Percentiles rank a stretch among this genome's conserved stretches.
These are phyloP conservation scores for Cettia cetti DNA, from an alignment of 2,113 vertebrate species.

Conservation along the genomic window DNA sequence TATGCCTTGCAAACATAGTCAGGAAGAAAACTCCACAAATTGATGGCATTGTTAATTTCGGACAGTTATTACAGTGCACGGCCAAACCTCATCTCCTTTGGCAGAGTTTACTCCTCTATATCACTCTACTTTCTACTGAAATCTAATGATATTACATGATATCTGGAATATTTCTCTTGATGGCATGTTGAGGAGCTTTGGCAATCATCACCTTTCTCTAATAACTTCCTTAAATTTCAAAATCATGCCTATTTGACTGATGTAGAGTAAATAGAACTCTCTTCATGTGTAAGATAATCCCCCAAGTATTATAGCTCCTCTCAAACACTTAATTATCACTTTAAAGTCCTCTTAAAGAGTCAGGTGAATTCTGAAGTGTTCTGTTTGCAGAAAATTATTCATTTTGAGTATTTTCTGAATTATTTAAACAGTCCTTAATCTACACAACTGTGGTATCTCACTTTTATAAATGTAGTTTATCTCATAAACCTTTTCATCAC, in stretches of 20 bases:
- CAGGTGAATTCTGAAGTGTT: conserved; percentile 31
- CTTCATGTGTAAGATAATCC: background rate
- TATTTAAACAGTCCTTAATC: conserved; percentile 13
- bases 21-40: background rate
- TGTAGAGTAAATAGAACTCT: background rate
- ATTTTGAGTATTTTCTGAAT: conserved; percentile 36
- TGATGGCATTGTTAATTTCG: background rate
- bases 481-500: background rate
- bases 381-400: conserved; percentile 25
- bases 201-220: background rate
- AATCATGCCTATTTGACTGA: background rate
- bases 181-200: background rate
- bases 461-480: background rate
- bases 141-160: background rate
- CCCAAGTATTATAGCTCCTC: background rate
- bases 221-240: background rate
- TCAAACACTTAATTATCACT: conserved; percentile 42
- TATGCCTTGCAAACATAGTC: background rate
- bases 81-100: background rate
- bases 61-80: background rate
- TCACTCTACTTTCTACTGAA: background rate
- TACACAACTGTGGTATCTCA: background rate
- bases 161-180: background rate
- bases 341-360: conserved; percentile 24
- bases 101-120: background rate